Percentiles rank a stretch among this genome's conserved stretches.
Conservation (phyloP, 2,113 vertebrate genomes). For the Orthonyx spaldingii region DNA sequence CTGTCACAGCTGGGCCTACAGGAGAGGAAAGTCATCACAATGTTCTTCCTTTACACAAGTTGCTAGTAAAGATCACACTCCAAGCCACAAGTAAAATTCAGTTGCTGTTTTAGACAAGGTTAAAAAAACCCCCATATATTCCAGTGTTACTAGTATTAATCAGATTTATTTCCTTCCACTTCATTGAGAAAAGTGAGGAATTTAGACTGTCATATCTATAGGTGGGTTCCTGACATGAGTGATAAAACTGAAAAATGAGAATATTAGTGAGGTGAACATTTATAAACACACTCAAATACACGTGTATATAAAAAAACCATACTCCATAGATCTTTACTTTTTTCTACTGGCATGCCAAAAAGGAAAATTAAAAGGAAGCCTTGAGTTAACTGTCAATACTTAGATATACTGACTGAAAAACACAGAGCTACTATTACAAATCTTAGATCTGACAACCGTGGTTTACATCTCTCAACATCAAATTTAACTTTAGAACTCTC, state of each 20-base stretch:
- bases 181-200: background rate
- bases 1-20: background rate
- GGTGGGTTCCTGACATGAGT: background rate
- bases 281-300: background rate
- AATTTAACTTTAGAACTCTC: background rate
- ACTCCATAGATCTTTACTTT: background rate
- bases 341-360: background rate
- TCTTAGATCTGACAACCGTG: background rate
- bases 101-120: background rate
- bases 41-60: background rate
- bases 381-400: background rate
- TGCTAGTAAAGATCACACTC: background rate
- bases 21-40: background rate
- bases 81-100: background rate
- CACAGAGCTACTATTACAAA: background rate
- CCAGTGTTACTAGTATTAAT: background rate
- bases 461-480: background rate
- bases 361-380: background rate
- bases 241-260: background rate
- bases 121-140: background rate
- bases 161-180: background rate
- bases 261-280: background rate
- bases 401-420: background rate
- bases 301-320: fast-evolving
- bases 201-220: background rate